These are phyloP conservation scores for Rhombomys opimus DNA, from an alignment of 2,113 vertebrate species.

Conservation along the genomic window DNA sequence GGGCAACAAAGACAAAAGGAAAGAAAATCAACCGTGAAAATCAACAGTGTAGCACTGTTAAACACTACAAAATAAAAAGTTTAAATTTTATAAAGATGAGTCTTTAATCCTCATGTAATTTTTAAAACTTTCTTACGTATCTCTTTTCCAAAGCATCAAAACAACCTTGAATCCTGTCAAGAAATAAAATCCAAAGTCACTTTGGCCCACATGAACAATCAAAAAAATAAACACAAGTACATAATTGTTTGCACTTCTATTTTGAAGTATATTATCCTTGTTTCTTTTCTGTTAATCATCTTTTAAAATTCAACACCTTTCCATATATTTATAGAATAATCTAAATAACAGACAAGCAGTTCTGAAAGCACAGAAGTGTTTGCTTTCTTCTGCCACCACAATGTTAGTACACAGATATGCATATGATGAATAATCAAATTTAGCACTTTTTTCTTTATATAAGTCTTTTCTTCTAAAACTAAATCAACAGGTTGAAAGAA, in stretches of 20 bases:
- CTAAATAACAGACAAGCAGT: slow-evolving; percentile 53
- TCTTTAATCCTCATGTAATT: slow-evolving; percentile 49
- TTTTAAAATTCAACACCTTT: slow-evolving; percentile 1
- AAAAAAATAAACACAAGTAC: slow-evolving; percentile 56
- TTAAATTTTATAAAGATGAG: slow-evolving; percentile 56
- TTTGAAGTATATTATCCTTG: slow-evolving; percentile 65
- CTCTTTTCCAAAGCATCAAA: slow-evolving; percentile 89
- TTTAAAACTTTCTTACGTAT: slow-evolving; percentile 86
- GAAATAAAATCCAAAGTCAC: slow-evolving; percentile 78
- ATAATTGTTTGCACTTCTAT: slow-evolving; percentile 46
- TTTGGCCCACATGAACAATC: slow-evolving; percentile 33
- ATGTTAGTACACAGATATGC: neutral
- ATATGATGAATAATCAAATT: slow-evolving; percentile 29
- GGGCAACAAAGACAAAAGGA: slow-evolving; percentile 35
- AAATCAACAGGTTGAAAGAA: slow-evolving; percentile 72
- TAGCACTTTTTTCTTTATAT: slow-evolving; percentile 39
- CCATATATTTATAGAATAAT: slow-evolving; percentile 58
- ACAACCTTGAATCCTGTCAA: slow-evolving; percentile 88
- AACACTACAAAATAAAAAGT: slow-evolving; percentile 38
- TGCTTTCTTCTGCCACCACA: neutral
- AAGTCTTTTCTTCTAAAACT: slow-evolving; percentile 61
- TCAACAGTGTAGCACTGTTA: neutral
- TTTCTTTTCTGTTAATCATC: slow-evolving; percentile 58
- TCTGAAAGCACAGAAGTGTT: slow-evolving; percentile 64
- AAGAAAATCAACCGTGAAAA: neutral